These are phyloP conservation scores for silkworm (Bombyx mori) DNA, from an alignment of 1,140 invertebrate species.

Conservation along the genomic window ASM3026992v2 NC_085129.1:6110501-6111000, in stretches of 20 bases:
- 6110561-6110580: slow-evolving; percentile 21
- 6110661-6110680: slow-evolving; percentile 40
- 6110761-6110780: slow-evolving; percentile 44
- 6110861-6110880: too few relatives aligned
- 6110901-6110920: too few relatives aligned
- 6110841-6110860: too few relatives aligned
- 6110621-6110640: slow-evolving; percentile 27
- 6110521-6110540: too few relatives aligned
- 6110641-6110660: slow-evolving; percentile 32
- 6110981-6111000: too few relatives aligned
- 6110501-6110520: too few relatives aligned
- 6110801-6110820: slow-evolving; percentile 25
- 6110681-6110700: slow-evolving; percentile 31
- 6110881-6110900: too few relatives aligned
- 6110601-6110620: slow-evolving; percentile 23
- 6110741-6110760: slow-evolving; percentile 20
- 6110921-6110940: neutral
- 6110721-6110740: slow-evolving; percentile 29
- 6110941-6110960: too few relatives aligned
- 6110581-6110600: slow-evolving; percentile 25
- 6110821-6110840: neutral
- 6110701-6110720: slow-evolving; percentile 38
- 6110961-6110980: too few relatives aligned
- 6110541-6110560: neutral
- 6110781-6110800: slow-evolving; percentile 34